A percentile compares a stretch with the other conserved stretches of the same genome.
phyloP scores from a whole-genome alignment of 2,113 vertebrate species.

The Monopterus albus region DNA sequence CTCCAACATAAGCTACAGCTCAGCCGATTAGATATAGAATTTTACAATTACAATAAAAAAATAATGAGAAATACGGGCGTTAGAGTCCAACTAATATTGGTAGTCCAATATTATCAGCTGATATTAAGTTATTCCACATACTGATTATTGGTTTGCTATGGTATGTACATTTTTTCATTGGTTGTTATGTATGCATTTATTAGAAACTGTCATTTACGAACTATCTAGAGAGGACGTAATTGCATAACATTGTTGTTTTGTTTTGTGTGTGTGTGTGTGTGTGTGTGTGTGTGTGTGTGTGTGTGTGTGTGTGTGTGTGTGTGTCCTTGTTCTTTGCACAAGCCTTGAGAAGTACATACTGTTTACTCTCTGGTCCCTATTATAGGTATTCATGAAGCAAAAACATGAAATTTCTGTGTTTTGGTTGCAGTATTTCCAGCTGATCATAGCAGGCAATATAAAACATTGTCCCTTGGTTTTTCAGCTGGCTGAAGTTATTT shows the following conservation, averaged over 20 bases:
- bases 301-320: too few species aligned
- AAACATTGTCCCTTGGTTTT: slow-evolving; percentile 7
- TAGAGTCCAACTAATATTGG: not conserved
- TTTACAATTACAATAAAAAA: too few species aligned
- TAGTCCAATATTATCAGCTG: too few species aligned
- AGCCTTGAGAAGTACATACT: not conserved
- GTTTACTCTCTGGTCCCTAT: not conserved
- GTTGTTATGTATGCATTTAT: not conserved
- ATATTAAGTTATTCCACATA: too few species aligned
- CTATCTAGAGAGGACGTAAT: not conserved
- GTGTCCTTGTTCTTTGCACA: not conserved
- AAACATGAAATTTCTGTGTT: slow-evolving; percentile 5
- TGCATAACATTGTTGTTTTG: not conserved
- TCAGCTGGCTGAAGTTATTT: slow-evolving; percentile 20
- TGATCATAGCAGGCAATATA: not conserved
- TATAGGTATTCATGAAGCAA: not conserved
- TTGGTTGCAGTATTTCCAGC: not conserved
- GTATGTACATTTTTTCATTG: too few species aligned
- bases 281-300: too few species aligned
- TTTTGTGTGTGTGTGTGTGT: too few species aligned
- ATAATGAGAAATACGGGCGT: too few species aligned
- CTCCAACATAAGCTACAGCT: not conserved
- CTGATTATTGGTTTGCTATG: too few species aligned
- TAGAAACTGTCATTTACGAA: slow-evolving; percentile 15
- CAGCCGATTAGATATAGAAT: not conserved